A percentile compares a stretch with the other conserved stretches of the same genome.
phyloP scores from a whole-genome alignment of 2,888 invertebrate genomes.

The Mamestra brassicae region DNA sequence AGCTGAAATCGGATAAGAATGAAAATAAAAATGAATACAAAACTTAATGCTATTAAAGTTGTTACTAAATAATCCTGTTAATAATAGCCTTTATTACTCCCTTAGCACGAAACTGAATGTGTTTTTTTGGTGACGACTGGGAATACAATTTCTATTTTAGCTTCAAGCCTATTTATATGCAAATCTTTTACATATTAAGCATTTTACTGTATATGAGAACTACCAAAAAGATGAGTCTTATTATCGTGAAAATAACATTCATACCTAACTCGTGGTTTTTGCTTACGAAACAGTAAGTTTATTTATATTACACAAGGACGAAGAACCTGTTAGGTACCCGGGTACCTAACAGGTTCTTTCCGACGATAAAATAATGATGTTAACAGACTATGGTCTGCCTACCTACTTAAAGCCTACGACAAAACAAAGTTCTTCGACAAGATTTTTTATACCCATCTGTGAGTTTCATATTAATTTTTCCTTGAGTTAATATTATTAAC shows the following conservation, averaged over 20 bases:
- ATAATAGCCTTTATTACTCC: conserved; percentile 2
- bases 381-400: background rate
- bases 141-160: background rate
- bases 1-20: no score
- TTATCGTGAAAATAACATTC: conserved; percentile 6
- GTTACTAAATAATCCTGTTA: no score
- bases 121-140: conserved; percentile 3
- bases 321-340: no score
- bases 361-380: background rate
- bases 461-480: background rate
- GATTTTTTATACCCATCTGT: background rate
- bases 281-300: background rate
- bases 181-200: conserved; percentile 15
- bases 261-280: background rate
- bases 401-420: background rate
- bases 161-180: conserved; percentile 24
- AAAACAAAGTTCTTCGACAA: background rate
- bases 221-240: conserved; percentile 11
- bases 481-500: background rate
- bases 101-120: conserved; percentile 18
- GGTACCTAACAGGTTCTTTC: background rate
- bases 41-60: no score
- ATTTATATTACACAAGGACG: background rate
- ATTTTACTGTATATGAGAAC: background rate
- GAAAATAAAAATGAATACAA: no score